These are phyloP conservation scores for Galerucella calmariensis DNA, from an alignment of 2,888 invertebrate species.

Conservation along the genomic window DNA sequence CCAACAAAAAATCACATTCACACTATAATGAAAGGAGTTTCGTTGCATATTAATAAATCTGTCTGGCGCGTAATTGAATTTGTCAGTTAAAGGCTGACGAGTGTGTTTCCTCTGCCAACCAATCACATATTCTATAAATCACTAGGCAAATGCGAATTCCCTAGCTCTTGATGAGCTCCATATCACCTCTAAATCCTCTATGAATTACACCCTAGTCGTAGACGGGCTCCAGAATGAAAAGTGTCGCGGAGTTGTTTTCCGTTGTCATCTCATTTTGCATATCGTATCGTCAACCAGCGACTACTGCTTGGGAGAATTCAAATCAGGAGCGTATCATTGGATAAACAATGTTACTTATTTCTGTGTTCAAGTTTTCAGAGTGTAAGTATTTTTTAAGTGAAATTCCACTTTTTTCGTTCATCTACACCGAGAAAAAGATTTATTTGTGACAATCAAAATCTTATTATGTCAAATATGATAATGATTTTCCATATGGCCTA, in stretches of 20 bases:
- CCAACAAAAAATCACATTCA: neutral
- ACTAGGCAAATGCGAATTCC: slow-evolving; percentile 58
- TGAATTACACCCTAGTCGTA: slow-evolving; percentile 54
- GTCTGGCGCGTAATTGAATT: slow-evolving; percentile 44
- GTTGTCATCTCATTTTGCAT: slow-evolving; percentile 28
- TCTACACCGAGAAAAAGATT: too few species aligned
- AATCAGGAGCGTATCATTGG: neutral
- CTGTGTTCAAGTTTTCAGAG: neutral
- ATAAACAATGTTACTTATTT: neutral
- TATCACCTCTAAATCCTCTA: slow-evolving; percentile 61
- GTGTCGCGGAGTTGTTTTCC: slow-evolving; percentile 25
- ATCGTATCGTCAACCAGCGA: slow-evolving; percentile 24
- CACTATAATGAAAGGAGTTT: slow-evolving; percentile 13
- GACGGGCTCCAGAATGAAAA: slow-evolving; percentile 24
- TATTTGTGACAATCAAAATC: too few species aligned
- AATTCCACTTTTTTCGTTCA: too few species aligned
- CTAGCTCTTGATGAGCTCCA: slow-evolving; percentile 63
- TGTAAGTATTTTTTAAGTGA: neutral
- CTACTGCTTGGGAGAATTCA: slow-evolving; percentile 7
- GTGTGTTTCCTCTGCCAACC: slow-evolving; percentile 49
- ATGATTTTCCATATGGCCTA: too few species aligned
- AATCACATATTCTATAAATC: slow-evolving; percentile 56
- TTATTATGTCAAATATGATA: too few species aligned
- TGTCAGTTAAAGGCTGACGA: slow-evolving; percentile 44
- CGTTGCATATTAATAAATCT: slow-evolving; percentile 45